A percentile compares a stretch with the other conserved stretches of the same genome.
Evolutionary conservation across 2,888 invertebrate species (phyloP).

Genomic region (Hirtodrosophila histrioides): DNA sequence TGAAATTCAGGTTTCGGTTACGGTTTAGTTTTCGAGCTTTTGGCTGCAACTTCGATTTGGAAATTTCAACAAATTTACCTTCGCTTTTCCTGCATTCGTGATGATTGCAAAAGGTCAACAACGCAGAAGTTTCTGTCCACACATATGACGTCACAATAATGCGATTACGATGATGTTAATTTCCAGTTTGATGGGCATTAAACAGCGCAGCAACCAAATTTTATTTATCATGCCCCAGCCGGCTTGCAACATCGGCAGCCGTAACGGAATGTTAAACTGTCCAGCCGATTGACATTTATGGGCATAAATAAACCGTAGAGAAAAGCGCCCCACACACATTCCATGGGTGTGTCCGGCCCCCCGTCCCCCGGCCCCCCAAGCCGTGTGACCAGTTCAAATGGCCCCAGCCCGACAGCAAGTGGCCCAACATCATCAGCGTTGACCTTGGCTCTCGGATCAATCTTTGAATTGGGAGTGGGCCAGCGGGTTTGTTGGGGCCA

Average conservation of each 20-base stretch:
- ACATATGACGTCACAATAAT: constrained; percentile 40
- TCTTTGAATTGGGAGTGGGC: constrained; percentile 48
- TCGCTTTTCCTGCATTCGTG: constrained; percentile 16
- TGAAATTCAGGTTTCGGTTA: constrained; percentile 54
- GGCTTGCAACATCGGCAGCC: constrained; percentile 41
- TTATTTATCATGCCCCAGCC: constrained; percentile 31
- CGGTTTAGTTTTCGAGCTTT: constrained; percentile 14
- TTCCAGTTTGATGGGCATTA: constrained; percentile 25
- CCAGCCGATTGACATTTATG: constrained; percentile 47
- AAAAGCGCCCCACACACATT: constrained; percentile 33
- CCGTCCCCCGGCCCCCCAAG: background rate
- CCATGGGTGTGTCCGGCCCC: constrained; percentile 37
- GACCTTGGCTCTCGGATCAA: constrained; percentile 46
- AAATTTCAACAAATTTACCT: constrained; percentile 37
- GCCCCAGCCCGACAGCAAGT: constrained; percentile 29
- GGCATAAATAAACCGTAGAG: constrained; percentile 38
- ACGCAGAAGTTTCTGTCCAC: constrained; percentile 39
- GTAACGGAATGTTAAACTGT: constrained; percentile 30
- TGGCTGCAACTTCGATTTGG: constrained; percentile 26
- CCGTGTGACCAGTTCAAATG: constrained; percentile 48
- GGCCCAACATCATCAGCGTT: constrained; percentile 53
- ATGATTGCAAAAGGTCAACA: constrained; percentile 43
- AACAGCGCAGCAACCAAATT: constrained; percentile 10
- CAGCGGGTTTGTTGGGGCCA: constrained; percentile 24
- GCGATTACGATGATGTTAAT: constrained; percentile 21